Evolutionary conservation across 2,113 vertebrate genomes (phyloP).

Genomic region (Hemiscyllium ocellatum): DNA sequence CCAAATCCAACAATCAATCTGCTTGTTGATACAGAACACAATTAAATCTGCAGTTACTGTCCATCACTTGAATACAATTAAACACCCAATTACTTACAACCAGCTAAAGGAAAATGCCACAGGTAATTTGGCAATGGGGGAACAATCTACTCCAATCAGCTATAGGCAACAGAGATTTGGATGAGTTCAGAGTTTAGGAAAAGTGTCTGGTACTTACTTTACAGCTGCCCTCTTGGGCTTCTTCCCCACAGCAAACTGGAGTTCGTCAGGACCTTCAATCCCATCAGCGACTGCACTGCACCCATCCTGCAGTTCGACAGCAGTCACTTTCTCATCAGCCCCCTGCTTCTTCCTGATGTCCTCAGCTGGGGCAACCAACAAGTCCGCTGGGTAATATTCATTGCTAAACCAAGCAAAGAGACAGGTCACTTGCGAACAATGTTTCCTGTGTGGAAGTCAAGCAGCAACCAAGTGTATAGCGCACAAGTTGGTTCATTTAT

Average conservation of each 20-base stretch:
- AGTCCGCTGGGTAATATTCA: slow-evolving; percentile 82
- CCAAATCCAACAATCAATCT: no score
- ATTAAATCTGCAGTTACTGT: no score
- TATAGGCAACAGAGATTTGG: neutral
- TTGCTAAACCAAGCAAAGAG: slow-evolving; percentile 59
- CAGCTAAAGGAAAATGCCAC: no score
- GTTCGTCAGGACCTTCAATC: slow-evolving; percentile 42
- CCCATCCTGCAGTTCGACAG: slow-evolving; percentile 49
- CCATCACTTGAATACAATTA: no score
- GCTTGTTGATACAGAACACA: no score
- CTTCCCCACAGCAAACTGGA: slow-evolving; percentile 47
- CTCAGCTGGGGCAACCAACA: slow-evolving; percentile 80
- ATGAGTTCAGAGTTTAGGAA: neutral
- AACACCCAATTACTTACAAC: no score
- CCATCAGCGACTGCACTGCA: slow-evolving; percentile 43
- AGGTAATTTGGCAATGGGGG: no score
- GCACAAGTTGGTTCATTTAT: neutral
- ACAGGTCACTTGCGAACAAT: neutral
- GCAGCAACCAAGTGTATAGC: no score
- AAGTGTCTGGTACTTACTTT: slow-evolving; percentile 62
- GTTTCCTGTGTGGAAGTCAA: neutral
- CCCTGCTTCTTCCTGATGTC: slow-evolving; percentile 64
- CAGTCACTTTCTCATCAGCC: slow-evolving; percentile 44
- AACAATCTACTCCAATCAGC: no score
- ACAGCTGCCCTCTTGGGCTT: slow-evolving; percentile 76